Evolutionary conservation across 2,113 vertebrate species (phyloP), one percentile per base, ranked within the genome.

Genomic region (Peromyscus californicus): DNA sequence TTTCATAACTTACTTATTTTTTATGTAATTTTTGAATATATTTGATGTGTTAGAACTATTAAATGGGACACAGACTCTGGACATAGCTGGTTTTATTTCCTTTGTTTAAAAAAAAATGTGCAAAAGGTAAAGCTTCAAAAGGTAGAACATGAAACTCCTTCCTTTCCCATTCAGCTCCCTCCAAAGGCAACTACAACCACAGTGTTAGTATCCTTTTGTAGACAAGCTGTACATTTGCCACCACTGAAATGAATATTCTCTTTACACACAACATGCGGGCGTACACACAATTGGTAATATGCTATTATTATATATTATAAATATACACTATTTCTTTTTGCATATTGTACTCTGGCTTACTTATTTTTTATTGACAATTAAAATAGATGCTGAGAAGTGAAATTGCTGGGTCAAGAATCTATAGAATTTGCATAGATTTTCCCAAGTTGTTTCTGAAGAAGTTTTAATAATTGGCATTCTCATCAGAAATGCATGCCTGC

Each of bases 31-130:
- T 91, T 61, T 93, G 7, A n/a, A 16, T 65, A 2, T 83, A 90
- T 90, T 65, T 89, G 31, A 70, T 89, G 48, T 85, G 63, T 88
- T 83, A 89, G 39, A 83, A 82, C 24, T 89, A 91, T 91, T 69
- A 79, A 67, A 75, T 69, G 21, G 9, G 63, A 96, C 16, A 48
- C 6, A 95, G 45, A 85, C 57, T 48, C 42, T 90, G 31, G 15
- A 88, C 80, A 42, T 86, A 57, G 1, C 33, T 89, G 63, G 72
- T 59, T 86, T 94, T 83, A 79, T 65, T 89, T 78, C 22, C 57
- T 10, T 51, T 79, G 92, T 80, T 85, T n/a, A 1, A 80, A 2
- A 63, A 63, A 83, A 15, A 59, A 48, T 76, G 12, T 48, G 75
- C 45, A 85, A 82, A 76, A 96, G 65, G 19, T 69, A 92, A 67